phyloP scores from a whole-genome alignment of 2,888 invertebrate genomes.

The Pyralis farinalis region DNA sequence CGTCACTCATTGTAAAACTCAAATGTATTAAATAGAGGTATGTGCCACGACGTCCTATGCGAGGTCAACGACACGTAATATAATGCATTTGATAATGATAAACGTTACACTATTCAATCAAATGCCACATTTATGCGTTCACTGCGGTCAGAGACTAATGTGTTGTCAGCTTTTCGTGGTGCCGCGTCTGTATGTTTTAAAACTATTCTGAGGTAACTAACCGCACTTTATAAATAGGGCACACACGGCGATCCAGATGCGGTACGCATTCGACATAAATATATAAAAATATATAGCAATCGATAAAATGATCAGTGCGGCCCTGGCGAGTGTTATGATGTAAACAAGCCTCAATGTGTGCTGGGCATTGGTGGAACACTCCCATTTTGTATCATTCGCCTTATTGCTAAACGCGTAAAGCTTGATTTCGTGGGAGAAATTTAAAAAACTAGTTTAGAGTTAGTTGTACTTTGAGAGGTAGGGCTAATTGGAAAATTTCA shows the following conservation, averaged over 20 bases:
- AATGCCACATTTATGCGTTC: neutral
- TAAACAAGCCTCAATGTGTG: slow-evolving; percentile 43
- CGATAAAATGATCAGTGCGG: slow-evolving; percentile 55
- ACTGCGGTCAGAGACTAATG: neutral
- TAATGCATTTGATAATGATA: neutral
- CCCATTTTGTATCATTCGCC: neutral
- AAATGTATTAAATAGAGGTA: neutral
- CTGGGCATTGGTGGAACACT: slow-evolving; percentile 11
- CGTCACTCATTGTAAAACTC: neutral
- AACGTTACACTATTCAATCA: neutral
- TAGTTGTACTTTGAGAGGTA: slow-evolving; percentile 2
- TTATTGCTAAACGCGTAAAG: slow-evolving; percentile 6
- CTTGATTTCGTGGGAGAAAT: neutral
- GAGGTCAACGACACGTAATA: neutral
- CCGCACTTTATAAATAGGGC: slow-evolving; percentile 62
- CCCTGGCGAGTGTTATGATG: slow-evolving; percentile 38
- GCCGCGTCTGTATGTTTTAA: slow-evolving; percentile 19
- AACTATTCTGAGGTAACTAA: slow-evolving; percentile 47
- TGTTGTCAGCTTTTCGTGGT: neutral
- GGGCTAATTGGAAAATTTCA: slow-evolving; percentile 8
- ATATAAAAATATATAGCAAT: slow-evolving; percentile 50
- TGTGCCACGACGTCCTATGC: neutral
- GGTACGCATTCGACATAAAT: slow-evolving; percentile 43
- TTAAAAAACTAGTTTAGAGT: slow-evolving; percentile 5
- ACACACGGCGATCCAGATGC: slow-evolving; percentile 52